Percentiles rank a stretch among this genome's conserved stretches.
Evolutionary conservation across 2,797 vertebrate genomes (phyloP).

Genomic region (Enteromius anoplus): DNA sequence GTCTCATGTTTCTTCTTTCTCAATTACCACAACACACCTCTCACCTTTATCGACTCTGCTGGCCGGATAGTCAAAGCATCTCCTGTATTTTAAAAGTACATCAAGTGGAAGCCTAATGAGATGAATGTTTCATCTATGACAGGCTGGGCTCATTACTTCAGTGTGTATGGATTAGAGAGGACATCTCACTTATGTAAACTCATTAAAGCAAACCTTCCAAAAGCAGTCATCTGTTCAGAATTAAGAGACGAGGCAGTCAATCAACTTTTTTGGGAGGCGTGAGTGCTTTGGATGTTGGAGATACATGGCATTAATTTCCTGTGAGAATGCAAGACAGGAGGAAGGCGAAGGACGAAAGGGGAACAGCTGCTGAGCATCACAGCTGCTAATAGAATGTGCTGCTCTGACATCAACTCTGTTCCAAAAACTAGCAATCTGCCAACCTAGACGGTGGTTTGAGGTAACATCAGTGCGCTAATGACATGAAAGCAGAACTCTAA

Average conservation of each 20-base stretch:
- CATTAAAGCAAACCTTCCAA: conserved; percentile 41
- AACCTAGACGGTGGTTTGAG: conserved; percentile 4
- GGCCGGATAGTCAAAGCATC: conserved; percentile 35
- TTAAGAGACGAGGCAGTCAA: conserved; percentile 40
- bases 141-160: conserved; percentile 47
- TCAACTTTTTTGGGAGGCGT: conserved; percentile 13
- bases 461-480: not conserved
- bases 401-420: conserved; percentile 36
- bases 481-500: not conserved
- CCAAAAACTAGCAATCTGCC: conserved; percentile 15
- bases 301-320: conserved; percentile 25
- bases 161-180: conserved; percentile 39
- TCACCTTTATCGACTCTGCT: conserved; percentile 36
- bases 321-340: conserved; percentile 9
- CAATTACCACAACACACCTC: conserved; percentile 43
- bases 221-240: conserved; percentile 45
- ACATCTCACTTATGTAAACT: conserved; percentile 48
- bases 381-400: conserved; percentile 23
- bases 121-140: conserved; percentile 39
- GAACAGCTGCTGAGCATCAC: conserved; percentile 26
- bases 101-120: conserved; percentile 38
- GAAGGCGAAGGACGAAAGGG: not conserved
- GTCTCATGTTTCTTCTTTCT: conserved; percentile 21
- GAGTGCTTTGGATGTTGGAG: not conserved
- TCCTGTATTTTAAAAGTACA: conserved; percentile 13